Percentiles rank a stretch among this genome's conserved stretches.
Evolutionary conservation across 2,888 invertebrate species (phyloP).

Genomic region (Ennomos fuscantarius): DNA sequence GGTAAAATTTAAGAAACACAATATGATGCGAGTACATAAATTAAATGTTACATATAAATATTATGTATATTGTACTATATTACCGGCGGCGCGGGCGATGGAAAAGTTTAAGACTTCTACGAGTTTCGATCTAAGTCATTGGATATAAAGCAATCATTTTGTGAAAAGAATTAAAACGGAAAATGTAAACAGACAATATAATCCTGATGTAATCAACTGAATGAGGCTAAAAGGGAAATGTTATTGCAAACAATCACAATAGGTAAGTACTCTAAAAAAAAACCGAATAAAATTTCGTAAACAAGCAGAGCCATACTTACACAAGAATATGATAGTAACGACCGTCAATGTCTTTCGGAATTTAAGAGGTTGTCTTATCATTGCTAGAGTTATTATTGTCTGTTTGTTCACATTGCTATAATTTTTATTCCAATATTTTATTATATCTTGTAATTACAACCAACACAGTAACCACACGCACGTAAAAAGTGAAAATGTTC

Average conservation of each 20-base stretch:
- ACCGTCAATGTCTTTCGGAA: constrained; percentile 73
- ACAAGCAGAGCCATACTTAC: constrained; percentile 59
- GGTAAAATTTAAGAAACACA: no score
- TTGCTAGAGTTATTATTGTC: constrained; percentile 60
- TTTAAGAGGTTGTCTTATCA: constrained; percentile 77
- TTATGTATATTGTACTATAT: no score
- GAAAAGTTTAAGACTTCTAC: no score
- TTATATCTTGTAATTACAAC: background rate
- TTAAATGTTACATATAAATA: no score
- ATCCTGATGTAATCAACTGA: background rate
- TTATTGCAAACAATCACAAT: background rate
- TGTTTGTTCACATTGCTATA: constrained; percentile 64
- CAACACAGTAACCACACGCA: no score
- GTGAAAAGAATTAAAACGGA: no score
- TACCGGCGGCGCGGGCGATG: no score
- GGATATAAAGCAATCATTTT: no score
- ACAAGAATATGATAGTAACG: constrained; percentile 62
- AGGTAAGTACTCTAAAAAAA: background rate
- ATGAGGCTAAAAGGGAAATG: background rate
- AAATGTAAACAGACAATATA: no score
- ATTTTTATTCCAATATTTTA: constrained; percentile 3
- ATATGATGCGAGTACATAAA: no score
- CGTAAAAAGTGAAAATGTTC: no score
- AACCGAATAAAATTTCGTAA: constrained; percentile 31
- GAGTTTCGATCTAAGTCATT: no score